Base-by-base conservation (phyloP, 2,797 vertebrate genomes). In the Typhlichthys subterraneus region DNA sequence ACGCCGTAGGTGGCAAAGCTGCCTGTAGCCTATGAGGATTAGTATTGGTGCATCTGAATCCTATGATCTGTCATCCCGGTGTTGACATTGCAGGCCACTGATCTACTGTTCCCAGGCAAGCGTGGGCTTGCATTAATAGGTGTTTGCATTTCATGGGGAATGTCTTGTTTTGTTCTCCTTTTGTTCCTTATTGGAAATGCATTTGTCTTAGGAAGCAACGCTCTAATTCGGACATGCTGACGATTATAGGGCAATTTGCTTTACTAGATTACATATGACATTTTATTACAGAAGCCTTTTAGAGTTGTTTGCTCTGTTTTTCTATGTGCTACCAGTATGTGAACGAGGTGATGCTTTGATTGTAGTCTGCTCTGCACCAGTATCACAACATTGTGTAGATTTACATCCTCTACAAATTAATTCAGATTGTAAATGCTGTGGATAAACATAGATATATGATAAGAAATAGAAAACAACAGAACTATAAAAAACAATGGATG, bases 71-170 rank as follows among this genome's bases (percentile, higher is more conserved):
- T 81, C 74, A 67, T 76, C 57, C 59, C 73, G 5, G 70, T 84
- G 85, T 90, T 86, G 85, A 88, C 85, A 86, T 67, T 84, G 69
- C 77, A 66, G 2, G 57, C 15, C 54, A 60, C 79, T 83, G 81
- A 85, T 81, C 74, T 71, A 70, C 77, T 77, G 79, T 84, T 87
- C 66, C 69, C 65, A 80, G 81, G 77, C 86, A 75, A 77, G 87
- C 84, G 76, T 90, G 89, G 88, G 84, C 84, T 54, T 85, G 87
- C 88, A 90, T 91, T 79, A 90, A 77, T 86, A 79, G 70, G 54
- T 80, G 84, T 90, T 87, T 91, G 84, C 68, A 63, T 85, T 75
- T 56, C 63, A 78, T 72, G 70, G 61, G 61, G 71, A 38, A 2
- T n/a, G 31, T 11, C 31, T 12, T 14, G 52, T 63, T 61, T 66